Percentiles rank a stretch among this genome's conserved stretches.
Conservation (phyloP, 2,888 invertebrate species). For the Caenorhabditis sinica region DNA sequence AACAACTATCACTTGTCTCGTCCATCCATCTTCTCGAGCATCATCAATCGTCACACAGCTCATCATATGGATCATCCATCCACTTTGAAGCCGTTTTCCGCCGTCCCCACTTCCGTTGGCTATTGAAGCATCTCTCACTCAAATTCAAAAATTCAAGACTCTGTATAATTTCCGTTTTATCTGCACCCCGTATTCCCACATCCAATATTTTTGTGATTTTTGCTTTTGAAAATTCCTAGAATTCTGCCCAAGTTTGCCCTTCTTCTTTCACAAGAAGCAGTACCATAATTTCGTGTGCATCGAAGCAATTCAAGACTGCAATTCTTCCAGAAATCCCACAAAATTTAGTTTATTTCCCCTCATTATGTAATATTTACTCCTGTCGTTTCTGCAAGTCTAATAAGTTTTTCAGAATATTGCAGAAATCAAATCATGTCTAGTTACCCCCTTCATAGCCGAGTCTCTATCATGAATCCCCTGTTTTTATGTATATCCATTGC, state of each 20-base stretch:
- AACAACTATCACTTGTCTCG: neutral
- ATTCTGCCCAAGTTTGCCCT: constrained; percentile 35
- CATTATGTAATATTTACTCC: constrained; percentile 36
- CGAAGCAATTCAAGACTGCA: constrained; percentile 1
- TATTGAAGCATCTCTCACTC: constrained; percentile 26
- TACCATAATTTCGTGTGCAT: constrained; percentile 46
- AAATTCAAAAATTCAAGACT: neutral
- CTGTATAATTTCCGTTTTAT: constrained; percentile 31
- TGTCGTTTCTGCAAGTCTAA: constrained; percentile 18
- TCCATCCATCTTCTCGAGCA: constrained; percentile 38
- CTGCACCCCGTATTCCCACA: constrained; percentile 11
- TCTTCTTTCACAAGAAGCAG: constrained; percentile 32
- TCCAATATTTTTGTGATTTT: constrained; percentile 21
- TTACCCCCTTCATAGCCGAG: neutral
- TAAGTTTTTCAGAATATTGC: neutral
- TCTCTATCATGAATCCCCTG: neutral
- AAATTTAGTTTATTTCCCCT: neutral
- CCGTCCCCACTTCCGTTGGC: constrained; percentile 44
- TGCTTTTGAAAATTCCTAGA: constrained; percentile 27
- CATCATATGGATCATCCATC: neutral
- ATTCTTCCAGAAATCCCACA: neutral
- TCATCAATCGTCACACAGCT: constrained; percentile 31
- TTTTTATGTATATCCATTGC: constrained; percentile 18
- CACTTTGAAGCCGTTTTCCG: constrained; percentile 47
- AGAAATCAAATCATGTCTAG: constrained; percentile 20